Percentiles rank a stretch among this genome's conserved stretches.
Evolutionary conservation across 2,113 vertebrate species (phyloP).

Genomic region (Oryctolagus cuniculus): mOryCun1.1 NC_091441.1:87732001-87732500

Average conservation of each 20-base stretch:
- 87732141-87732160: too few species aligned
- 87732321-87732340: neutral
- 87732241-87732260: accelerated
- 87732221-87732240: neutral
- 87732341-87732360: neutral
- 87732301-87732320: accelerated
- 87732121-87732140: too few species aligned
- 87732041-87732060: too few species aligned
- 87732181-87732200: neutral
- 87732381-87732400: neutral
- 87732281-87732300: neutral
- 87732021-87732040: too few species aligned
- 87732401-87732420: accelerated
- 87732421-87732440: neutral
- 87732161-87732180: too few species aligned
- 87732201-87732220: neutral
- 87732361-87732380: neutral
- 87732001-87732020: too few species aligned
- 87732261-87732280: neutral
- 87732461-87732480: neutral
- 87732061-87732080: too few species aligned
- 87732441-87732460: neutral
- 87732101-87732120: too few species aligned
- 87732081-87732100: too few species aligned
- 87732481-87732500: accelerated